These are phyloP conservation scores for Cheilosia soror DNA, from an alignment of 2,888 invertebrate genomes.

Conservation along the genomic window DNA sequence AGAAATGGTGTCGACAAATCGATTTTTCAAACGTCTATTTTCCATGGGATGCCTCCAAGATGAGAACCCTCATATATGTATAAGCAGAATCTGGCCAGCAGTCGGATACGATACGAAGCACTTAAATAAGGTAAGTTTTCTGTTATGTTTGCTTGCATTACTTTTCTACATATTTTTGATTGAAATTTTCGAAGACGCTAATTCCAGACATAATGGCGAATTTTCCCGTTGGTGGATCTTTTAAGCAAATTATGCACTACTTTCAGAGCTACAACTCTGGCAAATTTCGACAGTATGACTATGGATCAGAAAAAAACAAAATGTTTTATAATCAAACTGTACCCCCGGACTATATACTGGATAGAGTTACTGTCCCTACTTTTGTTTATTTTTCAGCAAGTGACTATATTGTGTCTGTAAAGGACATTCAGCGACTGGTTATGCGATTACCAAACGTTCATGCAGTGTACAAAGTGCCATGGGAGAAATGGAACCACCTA, in stretches of 20 bases:
- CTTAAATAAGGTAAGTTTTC: conserved; percentile 79
- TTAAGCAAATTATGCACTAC: conserved; percentile 83
- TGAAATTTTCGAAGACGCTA: background rate
- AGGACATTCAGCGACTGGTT: conserved; percentile 80
- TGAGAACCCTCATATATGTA: conserved; percentile 79
- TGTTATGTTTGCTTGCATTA: background rate
- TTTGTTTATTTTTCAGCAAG: conserved; percentile 82
- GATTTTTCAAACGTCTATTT: conserved; percentile 81
- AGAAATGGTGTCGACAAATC: conserved; percentile 82
- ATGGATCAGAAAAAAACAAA: conserved; percentile 80
- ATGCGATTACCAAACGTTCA: conserved; percentile 79
- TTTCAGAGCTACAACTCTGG: conserved; percentile 82
- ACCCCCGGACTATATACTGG: conserved; percentile 81
- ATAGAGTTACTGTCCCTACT: conserved; percentile 80
- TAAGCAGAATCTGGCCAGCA: conserved; percentile 82
- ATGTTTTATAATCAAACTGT: conserved; percentile 80
- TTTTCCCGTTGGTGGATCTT: conserved; percentile 81
- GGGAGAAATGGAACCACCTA: conserved; percentile 82
- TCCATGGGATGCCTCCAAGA: conserved; percentile 79
- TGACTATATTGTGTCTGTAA: conserved; percentile 82
- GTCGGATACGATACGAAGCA: conserved; percentile 81
- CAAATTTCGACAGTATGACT: conserved; percentile 82
- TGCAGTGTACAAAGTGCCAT: conserved; percentile 81
- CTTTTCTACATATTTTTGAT: conserved; percentile 4
- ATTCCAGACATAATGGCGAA: conserved; percentile 32